phyloP scores from a whole-genome alignment of 2,888 invertebrate species.

The Drosophila percnosoma region DNA sequence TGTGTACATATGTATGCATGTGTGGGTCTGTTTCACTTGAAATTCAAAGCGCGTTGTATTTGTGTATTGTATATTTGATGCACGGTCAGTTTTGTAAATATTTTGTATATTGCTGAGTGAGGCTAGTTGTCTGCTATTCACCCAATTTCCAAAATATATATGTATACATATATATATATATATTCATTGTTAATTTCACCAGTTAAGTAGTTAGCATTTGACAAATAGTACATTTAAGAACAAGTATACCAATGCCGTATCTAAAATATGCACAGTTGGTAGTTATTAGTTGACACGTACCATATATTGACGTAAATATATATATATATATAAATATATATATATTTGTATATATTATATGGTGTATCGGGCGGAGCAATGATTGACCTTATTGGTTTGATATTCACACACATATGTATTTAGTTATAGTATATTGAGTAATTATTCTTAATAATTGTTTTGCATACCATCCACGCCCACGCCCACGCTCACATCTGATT shows the following conservation, averaged over 20 bases:
- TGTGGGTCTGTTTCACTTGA: not conserved
- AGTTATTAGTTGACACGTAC: slow-evolving; percentile 35
- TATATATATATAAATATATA: not conserved
- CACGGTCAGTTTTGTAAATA: not conserved
- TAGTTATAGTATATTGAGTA: not conserved
- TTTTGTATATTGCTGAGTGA: not conserved
- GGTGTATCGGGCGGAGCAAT: slow-evolving; percentile 18
- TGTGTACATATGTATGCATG: not conserved
- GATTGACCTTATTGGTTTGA: slow-evolving; percentile 6
- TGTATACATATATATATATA: not conserved
- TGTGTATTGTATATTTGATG: not conserved
- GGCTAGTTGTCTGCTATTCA: not conserved
- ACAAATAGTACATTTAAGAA: slow-evolving; percentile 9
- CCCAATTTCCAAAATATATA: slow-evolving; percentile 4
- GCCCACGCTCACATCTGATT: not conserved
- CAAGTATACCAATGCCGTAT: not conserved
- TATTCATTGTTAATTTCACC: slow-evolving; percentile 23
- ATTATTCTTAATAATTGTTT: not conserved
- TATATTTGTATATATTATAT: slow-evolving; percentile 1
- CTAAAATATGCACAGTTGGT: slow-evolving; percentile 38
- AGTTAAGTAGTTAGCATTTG: slow-evolving; percentile 16
- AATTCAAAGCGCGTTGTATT: not conserved
- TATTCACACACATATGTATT: slow-evolving; percentile 5
- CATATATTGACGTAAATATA: not conserved
- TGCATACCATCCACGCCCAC: not conserved